A percentile compares a stretch with the other conserved stretches of the same genome.
Evolutionary conservation across 2,888 invertebrate species (phyloP).

Genomic region (Helobdella robusta): DNA sequence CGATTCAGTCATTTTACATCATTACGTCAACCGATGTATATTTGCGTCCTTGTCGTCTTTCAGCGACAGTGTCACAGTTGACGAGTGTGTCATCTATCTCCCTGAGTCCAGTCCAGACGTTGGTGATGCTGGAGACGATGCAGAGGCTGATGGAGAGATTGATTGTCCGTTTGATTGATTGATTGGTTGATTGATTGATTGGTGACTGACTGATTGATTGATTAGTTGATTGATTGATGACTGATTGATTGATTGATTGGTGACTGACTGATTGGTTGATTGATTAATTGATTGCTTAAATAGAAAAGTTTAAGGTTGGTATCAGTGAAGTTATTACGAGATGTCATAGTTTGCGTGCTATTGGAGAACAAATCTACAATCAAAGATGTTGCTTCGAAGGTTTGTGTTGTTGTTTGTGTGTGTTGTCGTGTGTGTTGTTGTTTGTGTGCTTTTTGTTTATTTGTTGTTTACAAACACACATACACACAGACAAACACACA

Average conservation of each 20-base stretch:
- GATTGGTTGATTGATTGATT: too few species aligned
- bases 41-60: not conserved
- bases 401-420: not conserved
- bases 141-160: not conserved
- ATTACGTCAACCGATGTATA: not conserved
- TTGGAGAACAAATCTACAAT: not conserved
- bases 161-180: too few species aligned
- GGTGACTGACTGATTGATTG: too few species aligned
- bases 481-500: too few species aligned
- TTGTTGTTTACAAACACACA: too few species aligned
- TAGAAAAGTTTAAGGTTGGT: not conserved
- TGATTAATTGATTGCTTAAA: not conserved
- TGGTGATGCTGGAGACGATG: not conserved
- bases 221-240: too few species aligned
- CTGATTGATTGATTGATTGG: too few species aligned
- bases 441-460: not conserved
- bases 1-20: slow-evolving; percentile 4
- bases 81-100: slow-evolving; percentile 1
- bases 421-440: not conserved
- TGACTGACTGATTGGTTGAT: too few species aligned
- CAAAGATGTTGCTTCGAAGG: not conserved
- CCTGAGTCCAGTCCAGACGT: not conserved
- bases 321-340: not conserved
- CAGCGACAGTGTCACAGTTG: too few species aligned
- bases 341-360: slow-evolving; percentile 5